A percentile compares a stretch with the other conserved stretches of the same genome.
phyloP scores from a whole-genome alignment of 2,888 invertebrate genomes.

The Zygogramma bicolorata region DNA sequence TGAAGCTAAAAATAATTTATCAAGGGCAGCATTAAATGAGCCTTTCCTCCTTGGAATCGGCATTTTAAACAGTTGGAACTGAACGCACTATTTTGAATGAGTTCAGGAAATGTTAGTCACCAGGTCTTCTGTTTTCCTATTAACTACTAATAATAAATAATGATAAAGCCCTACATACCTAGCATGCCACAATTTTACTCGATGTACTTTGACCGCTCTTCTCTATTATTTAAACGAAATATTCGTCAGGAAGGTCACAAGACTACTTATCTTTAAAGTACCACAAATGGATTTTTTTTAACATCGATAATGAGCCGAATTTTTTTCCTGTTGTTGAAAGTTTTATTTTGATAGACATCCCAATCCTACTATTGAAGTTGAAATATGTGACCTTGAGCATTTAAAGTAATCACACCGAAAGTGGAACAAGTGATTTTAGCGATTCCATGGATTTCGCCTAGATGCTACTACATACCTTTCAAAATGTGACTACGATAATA shows the following conservation, averaged over 20 bases:
- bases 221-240: neutral
- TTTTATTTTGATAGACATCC: neutral
- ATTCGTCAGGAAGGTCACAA: constrained; percentile 4
- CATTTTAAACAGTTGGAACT: neutral
- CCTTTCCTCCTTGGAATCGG: constrained; percentile 28
- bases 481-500: constrained; percentile 10
- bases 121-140: neutral
- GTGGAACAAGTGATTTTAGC: constrained; percentile 18
- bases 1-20: constrained; percentile 47
- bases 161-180: neutral
- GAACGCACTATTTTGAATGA: neutral
- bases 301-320: neutral
- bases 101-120: neutral
- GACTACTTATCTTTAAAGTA: neutral
- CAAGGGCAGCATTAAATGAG: constrained; percentile 42
- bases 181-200: neutral
- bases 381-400: neutral
- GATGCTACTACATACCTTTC: constrained; percentile 1
- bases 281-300: neutral
- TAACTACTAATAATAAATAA: too few species aligned
- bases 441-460: constrained; percentile 19
- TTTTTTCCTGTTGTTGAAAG: neutral
- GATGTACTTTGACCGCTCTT: neutral
- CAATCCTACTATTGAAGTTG: neutral
- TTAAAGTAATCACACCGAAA: constrained; percentile 5